Evolutionary conservation across 2,888 invertebrate genomes (phyloP).

Genomic region (Anthrax anthrax): DNA sequence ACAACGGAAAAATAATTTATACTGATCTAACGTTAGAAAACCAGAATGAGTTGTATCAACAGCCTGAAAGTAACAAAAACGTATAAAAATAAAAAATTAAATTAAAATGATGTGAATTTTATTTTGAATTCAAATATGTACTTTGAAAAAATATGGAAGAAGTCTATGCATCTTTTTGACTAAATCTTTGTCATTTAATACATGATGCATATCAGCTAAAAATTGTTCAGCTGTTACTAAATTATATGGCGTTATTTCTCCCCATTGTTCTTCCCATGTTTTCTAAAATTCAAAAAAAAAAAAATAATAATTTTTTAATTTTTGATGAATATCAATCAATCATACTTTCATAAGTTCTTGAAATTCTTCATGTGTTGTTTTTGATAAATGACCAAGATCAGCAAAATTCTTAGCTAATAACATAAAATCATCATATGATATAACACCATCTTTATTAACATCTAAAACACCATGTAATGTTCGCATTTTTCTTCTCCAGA

Average conservation of each 20-base stretch:
- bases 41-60: constrained; percentile 70
- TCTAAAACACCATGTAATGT: constrained; percentile 71
- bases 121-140: constrained; percentile 27
- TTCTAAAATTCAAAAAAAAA: constrained; percentile 34
- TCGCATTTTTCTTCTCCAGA: constrained; percentile 76
- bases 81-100: too few relatives aligned
- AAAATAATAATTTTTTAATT: constrained; percentile 2
- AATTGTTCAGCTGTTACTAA: constrained; percentile 69
- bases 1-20: constrained; percentile 68
- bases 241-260: constrained; percentile 67
- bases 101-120: too few relatives aligned
- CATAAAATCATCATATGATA: constrained; percentile 68
- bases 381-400: constrained; percentile 55
- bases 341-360: constrained; percentile 51
- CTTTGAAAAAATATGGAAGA: constrained; percentile 70
- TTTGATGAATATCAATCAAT: neutral
- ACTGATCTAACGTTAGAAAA: constrained; percentile 64
- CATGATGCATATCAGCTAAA: constrained; percentile 67
- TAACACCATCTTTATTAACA: constrained; percentile 72
- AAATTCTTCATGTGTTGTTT: constrained; percentile 53
- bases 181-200: constrained; percentile 58
- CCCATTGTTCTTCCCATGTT: constrained; percentile 75
- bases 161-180: constrained; percentile 62
- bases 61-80: constrained; percentile 39
- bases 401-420: constrained; percentile 60